These are phyloP conservation scores for Cygnus buccinator DNA, from an alignment of 2,113 vertebrate genomes.

Conservation along the genomic window DNA sequence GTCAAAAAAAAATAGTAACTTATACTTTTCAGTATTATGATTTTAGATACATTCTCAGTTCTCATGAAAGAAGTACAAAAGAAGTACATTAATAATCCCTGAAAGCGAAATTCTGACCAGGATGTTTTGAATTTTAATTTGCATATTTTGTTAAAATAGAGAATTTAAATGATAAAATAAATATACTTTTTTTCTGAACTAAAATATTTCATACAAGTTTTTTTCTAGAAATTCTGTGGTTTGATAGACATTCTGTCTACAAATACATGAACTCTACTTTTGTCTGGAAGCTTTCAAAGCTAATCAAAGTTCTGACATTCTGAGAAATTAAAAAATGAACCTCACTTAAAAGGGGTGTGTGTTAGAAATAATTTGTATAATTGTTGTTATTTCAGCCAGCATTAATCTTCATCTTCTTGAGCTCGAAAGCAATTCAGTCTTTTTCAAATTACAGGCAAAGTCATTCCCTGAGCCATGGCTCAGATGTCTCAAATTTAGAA, in stretches of 20 bases:
- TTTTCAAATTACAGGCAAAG: background rate
- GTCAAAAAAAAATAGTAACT: background rate
- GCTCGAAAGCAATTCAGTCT: background rate
- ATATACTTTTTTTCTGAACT: background rate
- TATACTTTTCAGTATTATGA: background rate
- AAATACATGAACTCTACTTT: background rate
- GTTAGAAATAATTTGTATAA: background rate
- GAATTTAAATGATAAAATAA: background rate
- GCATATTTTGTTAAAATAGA: background rate
- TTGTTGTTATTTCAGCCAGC: background rate
- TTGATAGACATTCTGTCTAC: background rate
- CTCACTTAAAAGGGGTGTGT: background rate
- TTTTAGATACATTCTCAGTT: background rate
- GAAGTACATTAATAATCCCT: background rate
- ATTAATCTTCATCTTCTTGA: background rate
- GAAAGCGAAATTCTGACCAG: background rate
- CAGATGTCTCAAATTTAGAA: background rate
- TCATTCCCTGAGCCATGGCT: background rate
- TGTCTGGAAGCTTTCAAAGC: background rate
- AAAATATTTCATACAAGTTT: background rate
- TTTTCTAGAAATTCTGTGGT: background rate
- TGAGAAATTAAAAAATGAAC: background rate
- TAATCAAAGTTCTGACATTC: background rate
- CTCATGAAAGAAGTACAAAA: background rate
- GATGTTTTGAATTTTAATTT: background rate